A percentile compares a stretch with the other conserved stretches of the same genome.
Conservation (phyloP, 2,888 invertebrate species). For the Invenusta paracnida region DNA sequence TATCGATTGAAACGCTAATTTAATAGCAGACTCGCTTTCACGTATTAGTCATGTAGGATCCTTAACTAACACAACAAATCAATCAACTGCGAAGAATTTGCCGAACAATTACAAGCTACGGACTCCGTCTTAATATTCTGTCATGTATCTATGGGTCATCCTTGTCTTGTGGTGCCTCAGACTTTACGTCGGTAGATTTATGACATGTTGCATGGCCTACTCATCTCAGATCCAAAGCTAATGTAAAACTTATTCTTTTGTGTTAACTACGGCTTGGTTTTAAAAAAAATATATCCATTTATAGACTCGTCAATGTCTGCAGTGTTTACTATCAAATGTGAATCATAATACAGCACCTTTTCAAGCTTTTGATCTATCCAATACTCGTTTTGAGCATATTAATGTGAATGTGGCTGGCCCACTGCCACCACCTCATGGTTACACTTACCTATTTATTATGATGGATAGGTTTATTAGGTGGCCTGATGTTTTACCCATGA, state of each 20-base stretch:
- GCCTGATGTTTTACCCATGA: not conserved
- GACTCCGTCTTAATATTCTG: not conserved
- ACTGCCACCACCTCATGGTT: not conserved
- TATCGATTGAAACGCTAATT: not conserved
- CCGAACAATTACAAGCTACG: not conserved
- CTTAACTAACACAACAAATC: not conserved
- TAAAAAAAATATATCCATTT: not conserved
- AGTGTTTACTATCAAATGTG: not conserved
- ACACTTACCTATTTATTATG: not conserved
- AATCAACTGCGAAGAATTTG: not conserved
- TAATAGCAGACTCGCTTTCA: not conserved
- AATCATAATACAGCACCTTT: not conserved
- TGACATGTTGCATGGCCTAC: not conserved
- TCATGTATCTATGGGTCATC: not conserved
- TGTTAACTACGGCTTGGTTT: not conserved
- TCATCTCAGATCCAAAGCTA: not conserved
- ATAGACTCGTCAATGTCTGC: not conserved
- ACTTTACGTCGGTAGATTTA: not conserved
- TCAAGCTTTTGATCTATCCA: not conserved
- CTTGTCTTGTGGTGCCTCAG: not conserved
- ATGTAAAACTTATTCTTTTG: not conserved
- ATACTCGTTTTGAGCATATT: not conserved
- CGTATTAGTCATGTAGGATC: not conserved
- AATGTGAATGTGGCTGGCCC: not conserved
- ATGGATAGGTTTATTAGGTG: not conserved